Base-by-base conservation (phyloP, 2,888 invertebrate genomes). In the Stratiomys singularior region DNA sequence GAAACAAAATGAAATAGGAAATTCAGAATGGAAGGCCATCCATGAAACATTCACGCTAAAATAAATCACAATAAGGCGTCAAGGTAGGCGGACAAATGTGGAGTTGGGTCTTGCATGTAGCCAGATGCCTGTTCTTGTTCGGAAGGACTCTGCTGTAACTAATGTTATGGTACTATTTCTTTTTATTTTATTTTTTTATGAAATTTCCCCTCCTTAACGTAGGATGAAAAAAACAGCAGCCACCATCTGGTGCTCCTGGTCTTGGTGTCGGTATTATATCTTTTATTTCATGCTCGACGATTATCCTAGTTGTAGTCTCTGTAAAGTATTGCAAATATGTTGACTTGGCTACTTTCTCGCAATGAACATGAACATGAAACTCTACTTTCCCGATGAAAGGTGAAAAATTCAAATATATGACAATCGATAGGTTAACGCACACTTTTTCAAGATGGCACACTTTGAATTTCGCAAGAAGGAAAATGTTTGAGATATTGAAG, bases 31-130 rank as follows among this genome's bases (percentile, higher is more conserved):
- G 74, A 74, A 58, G 44, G 23, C 60, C 60, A 2, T 21, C 15
- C 69, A 58, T 74, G 15, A 58, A 58, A 58, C 58, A 60, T 74
- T 37, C 37, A 58, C 37, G 21, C 28, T 21, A 15, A 72, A 58
- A 74, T 74, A 74, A 74, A 74, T 74, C 74, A 74, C 74, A 74
- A 74, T 74, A 60, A 74, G 60, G 60, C 74, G 74, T 74, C 74
- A 74, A 44, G 74, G 60, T 74, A 74, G 74, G 58, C 74, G 60
- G 74, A 13, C 44, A 37, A 44, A 28, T 74, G 21, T 60, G 27
- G 74, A 74, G 37, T 37, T 37, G 5, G 9, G 5, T 37, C 3
- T 37, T 9, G 37, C 37, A 3, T 5, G 37, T 37, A 37, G 37
- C 37, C 9, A 37, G 37, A 3, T 37, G 37, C 5, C 5, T 37